Evolutionary conservation across 2,113 vertebrate genomes (phyloP), one percentile per base, ranked within the genome.

Genomic region (Hemiprocne comata): DNA sequence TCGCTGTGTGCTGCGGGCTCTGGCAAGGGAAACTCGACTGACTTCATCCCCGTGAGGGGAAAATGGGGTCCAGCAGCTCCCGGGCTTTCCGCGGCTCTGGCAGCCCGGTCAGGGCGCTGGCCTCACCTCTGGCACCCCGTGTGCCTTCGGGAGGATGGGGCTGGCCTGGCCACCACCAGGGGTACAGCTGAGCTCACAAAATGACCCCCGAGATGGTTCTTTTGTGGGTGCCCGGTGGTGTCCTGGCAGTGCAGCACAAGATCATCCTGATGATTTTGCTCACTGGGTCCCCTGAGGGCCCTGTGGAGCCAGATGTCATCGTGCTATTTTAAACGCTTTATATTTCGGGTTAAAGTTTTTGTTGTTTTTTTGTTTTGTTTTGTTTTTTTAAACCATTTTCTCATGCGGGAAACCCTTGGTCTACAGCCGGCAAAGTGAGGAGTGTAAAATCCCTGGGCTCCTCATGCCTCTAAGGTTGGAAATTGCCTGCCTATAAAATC

Each of bases 201-300:
- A n/a, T n/a, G n/a, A n/a, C n/a, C n/a, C n/a, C n/a, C n/a, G n/a
- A n/a, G n/a, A n/a, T n/a, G n/a, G n/a, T n/a, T n/a, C n/a, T n/a
- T n/a, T n/a, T n/a, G n/a, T n/a, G n/a, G 44, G 44, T 44, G 44
- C 44, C 44, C 44, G 44, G 17, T n/a, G 44, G 44, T 46, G 44
- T 46, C 44, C 16, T 16, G 44, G 44, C 44, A 12, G 24, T 3
- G 5, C 53, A 3, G 11, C 25, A 2, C 15, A 15, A 33, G 38
- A 9, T 11, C 3, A 0, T 15, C 0, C 0, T 5, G 14, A 6
- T 31, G 8, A 3, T 28, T 50, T 20, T 7, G 4, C 69, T 69
- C 1, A 0, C 28, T 3, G 0, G 2, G 7, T 46, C 6, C 53
- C 9, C 10, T 33, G 19, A 38, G 67, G 62, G 29, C 54, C 3